Base-by-base conservation (phyloP, 2,113 vertebrate species). In the Lycocorax pyrrhopterus region DNA sequence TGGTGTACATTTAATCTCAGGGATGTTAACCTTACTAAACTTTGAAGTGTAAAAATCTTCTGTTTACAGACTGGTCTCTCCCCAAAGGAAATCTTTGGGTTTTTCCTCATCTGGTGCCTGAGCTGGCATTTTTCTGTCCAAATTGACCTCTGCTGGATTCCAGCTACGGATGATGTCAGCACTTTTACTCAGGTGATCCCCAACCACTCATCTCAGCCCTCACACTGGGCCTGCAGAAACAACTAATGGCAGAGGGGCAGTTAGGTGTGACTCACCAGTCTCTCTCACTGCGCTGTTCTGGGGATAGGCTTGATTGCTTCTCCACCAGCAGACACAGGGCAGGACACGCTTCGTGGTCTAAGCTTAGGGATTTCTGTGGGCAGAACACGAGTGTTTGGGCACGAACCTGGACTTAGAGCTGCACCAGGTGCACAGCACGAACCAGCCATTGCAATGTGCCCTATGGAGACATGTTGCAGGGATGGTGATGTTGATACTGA, bases 281-380 rank as follows among this genome's bases (percentile, higher is more conserved):
- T 39, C 39, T 39, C 39, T 39, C 26, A 43, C 35, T 80, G 32
- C 10, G 41, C 1, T 1, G 0, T 16, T 4, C 13, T 0, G 1
- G 20, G 44, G 12, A 4, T 2, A 17, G 39, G 1, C 3, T 58
- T 43, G 23, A 39, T n/a, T 32, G 16, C 17, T 83, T 19, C 55
- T 80, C 10, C 58, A 7, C 16, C 6, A 59, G 52, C 53, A 76
- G 62, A 13, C 15, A 17, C 39, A 8, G 19, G 23, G 33, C 21
- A 68, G 37, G 46, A 35, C 30, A 7, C 4, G 14, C 10, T 72
- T 49, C 4, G 4, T 55, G 18, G 15, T 6, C 25, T 32, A 5
- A 12, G 8, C 43, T 43, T 27, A 27, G n/a, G 30, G 37, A 39
- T 69, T 59, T 87, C 29, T 58, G 13, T 15, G 9, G 12, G 13